phyloP scores from a whole-genome alignment of 2,888 invertebrate genomes.

The Antheraea assamensis region DNA sequence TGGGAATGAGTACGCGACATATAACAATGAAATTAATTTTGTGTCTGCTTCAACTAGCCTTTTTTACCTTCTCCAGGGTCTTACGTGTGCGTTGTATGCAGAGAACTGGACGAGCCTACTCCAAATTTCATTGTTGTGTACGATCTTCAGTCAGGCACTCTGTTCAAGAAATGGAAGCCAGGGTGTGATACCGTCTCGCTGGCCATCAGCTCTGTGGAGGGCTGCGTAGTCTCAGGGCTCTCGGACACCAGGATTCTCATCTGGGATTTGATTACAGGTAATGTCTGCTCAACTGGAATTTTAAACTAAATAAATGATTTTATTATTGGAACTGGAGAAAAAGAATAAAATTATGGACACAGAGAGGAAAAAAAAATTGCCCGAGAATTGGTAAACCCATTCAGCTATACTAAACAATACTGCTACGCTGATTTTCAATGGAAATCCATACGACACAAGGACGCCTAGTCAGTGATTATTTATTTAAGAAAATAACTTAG shows the following conservation, averaged over 20 bases:
- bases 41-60: neutral
- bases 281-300: no score
- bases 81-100: conserved; percentile 86
- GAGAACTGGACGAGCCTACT: conserved; percentile 85
- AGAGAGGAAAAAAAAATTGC: no score
- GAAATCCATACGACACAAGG: no score
- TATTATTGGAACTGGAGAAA: no score
- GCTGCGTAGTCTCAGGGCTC: conserved; percentile 91
- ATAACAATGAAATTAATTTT: no score
- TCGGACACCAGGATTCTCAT: conserved; percentile 91
- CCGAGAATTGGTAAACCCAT: no score
- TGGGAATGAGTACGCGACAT: neutral
- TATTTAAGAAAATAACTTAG: no score
- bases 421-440: no score
- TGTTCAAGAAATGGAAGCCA: conserved; percentile 96
- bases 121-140: conserved; percentile 96
- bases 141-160: conserved; percentile 93
- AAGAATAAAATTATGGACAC: no score
- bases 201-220: conserved; percentile 91
- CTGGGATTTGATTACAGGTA: conserved; percentile 93
- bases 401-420: no score
- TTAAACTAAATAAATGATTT: no score
- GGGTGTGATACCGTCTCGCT: conserved; percentile 91
- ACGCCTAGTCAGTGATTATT: no score
- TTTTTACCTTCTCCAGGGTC: conserved; percentile 74